phyloP scores from a whole-genome alignment of 2,797 vertebrate species.

The Cuniculus paca region DNA sequence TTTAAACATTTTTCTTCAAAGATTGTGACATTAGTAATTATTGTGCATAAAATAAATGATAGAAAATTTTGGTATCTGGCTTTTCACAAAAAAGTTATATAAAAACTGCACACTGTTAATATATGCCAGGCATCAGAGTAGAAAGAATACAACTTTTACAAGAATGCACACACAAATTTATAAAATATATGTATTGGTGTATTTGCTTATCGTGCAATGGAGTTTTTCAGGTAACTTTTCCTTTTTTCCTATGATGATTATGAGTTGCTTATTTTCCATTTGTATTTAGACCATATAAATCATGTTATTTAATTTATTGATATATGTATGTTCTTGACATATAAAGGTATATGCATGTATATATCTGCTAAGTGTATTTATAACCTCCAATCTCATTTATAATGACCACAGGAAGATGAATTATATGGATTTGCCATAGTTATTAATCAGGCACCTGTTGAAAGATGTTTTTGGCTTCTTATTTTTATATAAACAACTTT shows the following conservation, averaged over 20 bases:
- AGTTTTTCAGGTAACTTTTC: conserved; percentile 15
- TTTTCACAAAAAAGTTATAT: conserved; percentile 32
- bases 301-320: neutral
- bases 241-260: neutral
- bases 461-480: neutral
- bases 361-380: neutral
- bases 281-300: neutral
- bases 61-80: neutral
- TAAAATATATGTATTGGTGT: neutral
- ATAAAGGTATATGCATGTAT: neutral
- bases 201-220: neutral
- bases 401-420: neutral
- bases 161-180: neutral
- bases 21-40: neutral
- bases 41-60: neutral
- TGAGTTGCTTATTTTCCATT: neutral
- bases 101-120: neutral
- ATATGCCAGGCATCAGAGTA: neutral
- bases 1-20: neutral
- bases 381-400: neutral
- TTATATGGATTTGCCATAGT: neutral
- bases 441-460: neutral
- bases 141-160: neutral
- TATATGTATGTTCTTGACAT: neutral
- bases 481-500: conserved; percentile 14